phyloP scores from a whole-genome alignment of 2,113 vertebrate genomes.

The Acanthochromis polyacanthus region DNA sequence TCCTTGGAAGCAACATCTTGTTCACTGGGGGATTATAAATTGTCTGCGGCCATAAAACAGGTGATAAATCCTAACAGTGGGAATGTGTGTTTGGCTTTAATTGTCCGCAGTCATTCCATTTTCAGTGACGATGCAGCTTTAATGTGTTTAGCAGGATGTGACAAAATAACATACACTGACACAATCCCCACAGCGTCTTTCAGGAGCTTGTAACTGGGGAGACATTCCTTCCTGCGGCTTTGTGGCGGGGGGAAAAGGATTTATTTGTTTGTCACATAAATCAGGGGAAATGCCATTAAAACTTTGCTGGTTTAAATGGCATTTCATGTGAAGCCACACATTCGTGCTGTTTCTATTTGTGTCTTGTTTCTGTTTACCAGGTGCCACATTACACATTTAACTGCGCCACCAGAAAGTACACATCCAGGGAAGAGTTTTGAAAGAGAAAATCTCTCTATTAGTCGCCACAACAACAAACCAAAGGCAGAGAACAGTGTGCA shows the following conservation, averaged over 20 bases:
- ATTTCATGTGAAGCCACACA: slow-evolving; percentile 47
- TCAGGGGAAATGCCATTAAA: slow-evolving; percentile 42
- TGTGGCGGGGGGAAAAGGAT: slow-evolving; percentile 36
- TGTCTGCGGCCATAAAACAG: slow-evolving; percentile 41
- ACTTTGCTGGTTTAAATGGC: slow-evolving; percentile 31
- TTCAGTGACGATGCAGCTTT: slow-evolving; percentile 24
- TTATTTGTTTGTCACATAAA: slow-evolving; percentile 49
- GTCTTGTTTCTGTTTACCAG: slow-evolving; percentile 39
- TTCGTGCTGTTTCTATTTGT: slow-evolving; percentile 38
- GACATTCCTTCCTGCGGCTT: slow-evolving; percentile 40
- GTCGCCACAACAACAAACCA: neutral
- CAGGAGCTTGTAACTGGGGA: slow-evolving; percentile 19
- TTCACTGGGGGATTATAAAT: slow-evolving; percentile 33
- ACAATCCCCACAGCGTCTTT: slow-evolving; percentile 16
- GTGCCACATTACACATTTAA: slow-evolving; percentile 12
- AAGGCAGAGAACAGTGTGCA: neutral
- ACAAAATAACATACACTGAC: slow-evolving; percentile 31
- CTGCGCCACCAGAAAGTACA: neutral
- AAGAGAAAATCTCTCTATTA: slow-evolving; percentile 9
- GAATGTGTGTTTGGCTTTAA: slow-evolving; percentile 30
- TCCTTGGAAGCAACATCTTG: slow-evolving; percentile 21
- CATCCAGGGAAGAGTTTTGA: slow-evolving; percentile 13
- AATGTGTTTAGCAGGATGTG: slow-evolving; percentile 43
- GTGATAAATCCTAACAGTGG: slow-evolving; percentile 46
- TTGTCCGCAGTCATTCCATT: slow-evolving; percentile 24